Evolutionary conservation across 2,888 invertebrate genomes (phyloP), one percentile per base, ranked within the genome.

Genomic region (Branchipolynoe longqiensis): DNA sequence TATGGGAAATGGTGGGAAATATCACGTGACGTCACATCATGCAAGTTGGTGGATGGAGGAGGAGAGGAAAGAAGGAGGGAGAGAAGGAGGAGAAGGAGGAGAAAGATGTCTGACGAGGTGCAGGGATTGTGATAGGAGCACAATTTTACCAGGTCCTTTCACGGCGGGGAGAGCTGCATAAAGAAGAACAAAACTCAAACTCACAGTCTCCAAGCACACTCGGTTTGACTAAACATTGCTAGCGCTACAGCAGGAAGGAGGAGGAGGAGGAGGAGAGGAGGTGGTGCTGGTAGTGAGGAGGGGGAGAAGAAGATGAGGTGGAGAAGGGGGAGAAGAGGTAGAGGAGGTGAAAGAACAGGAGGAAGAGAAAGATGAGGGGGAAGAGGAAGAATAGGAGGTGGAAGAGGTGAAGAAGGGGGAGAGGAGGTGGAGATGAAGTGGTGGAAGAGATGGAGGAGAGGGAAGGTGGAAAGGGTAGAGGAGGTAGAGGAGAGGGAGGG

Each of bases 131-230:
- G 78, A 78, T 31, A 78, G 38, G 31, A 31, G 54, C 12, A 25
- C 48, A 12, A n/a, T 6, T 78, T 78, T 78, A 78, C 78, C 78
- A 48, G 28, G 28, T 54, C 78, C 78, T 78, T 14, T 41, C 28
- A 78, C 28, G 78, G 28, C 31, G 78, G 48, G 78, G 78, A 78
- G 14, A 78, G 54, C 78, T 78, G 78, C 48, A 48, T 40, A 41
- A 48, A 48, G 48, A 54, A 78, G 54, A 78, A 78, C 78, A 78
- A 48, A 78, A 28, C 78, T 54, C 78, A 78, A n/a, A 78, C 78
- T 78, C 48, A 48, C 14, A 48, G 78, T 78, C 8, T 36, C 69
- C 25, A 69, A 38, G 54, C 78, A 78, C 48, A 78, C 48, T 31
- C 41, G 78, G 73, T 28, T 78, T 78, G 48, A 69, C 33, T 31